These are phyloP conservation scores for Ectropis crepuscularia DNA, from an alignment of 2,888 invertebrate species.

Conservation along the genomic window DNA sequence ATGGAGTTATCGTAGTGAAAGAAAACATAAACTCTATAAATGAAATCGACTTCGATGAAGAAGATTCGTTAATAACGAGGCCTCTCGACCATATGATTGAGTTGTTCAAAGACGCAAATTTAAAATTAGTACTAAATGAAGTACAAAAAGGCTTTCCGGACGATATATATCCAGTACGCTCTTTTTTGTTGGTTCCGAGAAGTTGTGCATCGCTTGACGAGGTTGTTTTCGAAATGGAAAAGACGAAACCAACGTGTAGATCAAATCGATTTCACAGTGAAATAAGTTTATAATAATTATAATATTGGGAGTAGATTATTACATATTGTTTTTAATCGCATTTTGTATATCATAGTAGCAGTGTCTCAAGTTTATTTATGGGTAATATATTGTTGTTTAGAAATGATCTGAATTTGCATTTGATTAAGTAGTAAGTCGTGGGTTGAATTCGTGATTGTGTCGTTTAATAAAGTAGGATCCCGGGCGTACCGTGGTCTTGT, in stretches of 20 bases:
- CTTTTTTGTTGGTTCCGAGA: conserved; percentile 89
- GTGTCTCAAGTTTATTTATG: conserved; percentile 19
- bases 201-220: background rate
- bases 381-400: conserved; percentile 48
- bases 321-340: conserved; percentile 9
- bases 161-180: conserved; percentile 93
- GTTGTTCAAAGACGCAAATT: conserved; percentile 88
- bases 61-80: conserved; percentile 96
- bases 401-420: conserved; percentile 57
- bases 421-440: conserved; percentile 71
- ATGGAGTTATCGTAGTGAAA: conserved; percentile 69
- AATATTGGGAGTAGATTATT: background rate
- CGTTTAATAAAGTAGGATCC: conserved; percentile 69
- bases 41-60: conserved; percentile 88
- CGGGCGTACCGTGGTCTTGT: conserved; percentile 59
- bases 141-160: conserved; percentile 94
- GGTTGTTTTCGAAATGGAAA: background rate
- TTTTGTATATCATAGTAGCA: conserved; percentile 1
- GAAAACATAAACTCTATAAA: conserved; percentile 91
- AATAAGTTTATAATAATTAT: conserved; percentile 4
- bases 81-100: conserved; percentile 86
- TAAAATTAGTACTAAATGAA: conserved; percentile 87
- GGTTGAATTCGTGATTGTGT: conserved; percentile 73
- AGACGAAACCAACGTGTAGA: background rate
- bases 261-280: background rate